Conservation (phyloP, 2,888 invertebrate genomes). For the Blomia tropicalis region DNA sequence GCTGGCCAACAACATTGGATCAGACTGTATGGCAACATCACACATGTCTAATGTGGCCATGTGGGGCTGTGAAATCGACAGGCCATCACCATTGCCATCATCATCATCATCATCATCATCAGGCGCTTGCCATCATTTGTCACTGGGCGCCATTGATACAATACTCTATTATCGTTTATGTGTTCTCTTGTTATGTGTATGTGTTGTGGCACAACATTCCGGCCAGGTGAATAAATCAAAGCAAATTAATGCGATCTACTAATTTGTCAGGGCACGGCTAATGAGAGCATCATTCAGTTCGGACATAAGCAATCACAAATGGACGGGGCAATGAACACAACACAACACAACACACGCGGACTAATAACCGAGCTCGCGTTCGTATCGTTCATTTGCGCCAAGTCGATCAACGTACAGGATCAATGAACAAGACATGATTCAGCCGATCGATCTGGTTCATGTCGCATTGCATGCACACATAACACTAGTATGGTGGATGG, state of each 20-base stretch:
- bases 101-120: no score
- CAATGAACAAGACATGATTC: no score
- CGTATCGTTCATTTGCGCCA: conserved; percentile 8
- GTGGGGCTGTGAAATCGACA: conserved; percentile 4
- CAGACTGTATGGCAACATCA: no score
- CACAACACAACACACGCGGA: not conserved
- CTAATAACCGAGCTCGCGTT: no score
- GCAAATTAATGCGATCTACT: conserved; percentile 8
- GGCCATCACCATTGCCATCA: conserved; percentile 3
- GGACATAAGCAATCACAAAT: not conserved
- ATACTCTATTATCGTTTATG: not conserved
- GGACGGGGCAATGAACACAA: not conserved
- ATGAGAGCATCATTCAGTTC: not conserved
- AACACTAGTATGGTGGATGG: no score
- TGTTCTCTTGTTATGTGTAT: no score
- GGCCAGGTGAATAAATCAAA: conserved; percentile 1
- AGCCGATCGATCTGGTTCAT: no score
- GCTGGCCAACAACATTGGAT: no score
- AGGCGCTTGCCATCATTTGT: not conserved
- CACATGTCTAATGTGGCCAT: no score
- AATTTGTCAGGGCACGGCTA: conserved; percentile 12
- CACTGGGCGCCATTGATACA: conserved; percentile 14
- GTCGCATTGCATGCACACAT: no score
- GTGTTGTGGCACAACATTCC: not conserved
- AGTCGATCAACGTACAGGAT: no score